Conservation (phyloP, 2,797 vertebrate genomes). For the Eremophila alpestris region DNA sequence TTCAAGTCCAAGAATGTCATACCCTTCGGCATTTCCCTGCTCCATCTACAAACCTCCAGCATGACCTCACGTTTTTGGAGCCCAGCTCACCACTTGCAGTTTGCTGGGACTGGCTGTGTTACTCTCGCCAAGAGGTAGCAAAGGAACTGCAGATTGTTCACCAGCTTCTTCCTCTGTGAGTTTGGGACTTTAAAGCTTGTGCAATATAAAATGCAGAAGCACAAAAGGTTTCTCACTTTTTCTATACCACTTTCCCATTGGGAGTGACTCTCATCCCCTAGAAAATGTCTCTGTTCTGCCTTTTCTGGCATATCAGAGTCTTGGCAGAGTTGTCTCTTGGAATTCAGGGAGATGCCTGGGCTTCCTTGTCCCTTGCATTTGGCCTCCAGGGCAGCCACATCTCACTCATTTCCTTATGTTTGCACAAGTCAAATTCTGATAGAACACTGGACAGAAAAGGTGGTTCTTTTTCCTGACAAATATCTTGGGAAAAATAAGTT, state of each 20-base stretch:
- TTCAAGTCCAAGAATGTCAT: background rate
- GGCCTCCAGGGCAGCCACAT: background rate
- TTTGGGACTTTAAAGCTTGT: background rate
- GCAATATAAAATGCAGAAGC: background rate
- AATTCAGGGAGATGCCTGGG: background rate
- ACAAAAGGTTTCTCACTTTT: background rate
- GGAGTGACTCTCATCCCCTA: background rate
- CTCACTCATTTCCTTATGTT: rapidly evolving
- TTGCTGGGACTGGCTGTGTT: background rate
- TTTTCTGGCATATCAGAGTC: background rate
- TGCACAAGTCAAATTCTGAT: background rate
- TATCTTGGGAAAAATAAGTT: background rate
- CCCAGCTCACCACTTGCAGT: background rate
- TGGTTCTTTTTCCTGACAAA: background rate
- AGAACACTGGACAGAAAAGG: background rate
- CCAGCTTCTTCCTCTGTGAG: background rate
- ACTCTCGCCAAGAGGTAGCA: background rate
- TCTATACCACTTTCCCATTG: background rate
- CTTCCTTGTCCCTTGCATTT: background rate
- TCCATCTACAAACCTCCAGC: background rate
- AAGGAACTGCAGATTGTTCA: background rate
- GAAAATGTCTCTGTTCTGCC: background rate
- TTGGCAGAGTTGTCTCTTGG: background rate
- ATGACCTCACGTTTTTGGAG: slow-evolving; percentile 22
- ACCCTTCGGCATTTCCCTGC: background rate